Evolutionary conservation across 2,888 invertebrate species (phyloP).

Genomic region (Bembecia ichneumoniformis): DNA sequence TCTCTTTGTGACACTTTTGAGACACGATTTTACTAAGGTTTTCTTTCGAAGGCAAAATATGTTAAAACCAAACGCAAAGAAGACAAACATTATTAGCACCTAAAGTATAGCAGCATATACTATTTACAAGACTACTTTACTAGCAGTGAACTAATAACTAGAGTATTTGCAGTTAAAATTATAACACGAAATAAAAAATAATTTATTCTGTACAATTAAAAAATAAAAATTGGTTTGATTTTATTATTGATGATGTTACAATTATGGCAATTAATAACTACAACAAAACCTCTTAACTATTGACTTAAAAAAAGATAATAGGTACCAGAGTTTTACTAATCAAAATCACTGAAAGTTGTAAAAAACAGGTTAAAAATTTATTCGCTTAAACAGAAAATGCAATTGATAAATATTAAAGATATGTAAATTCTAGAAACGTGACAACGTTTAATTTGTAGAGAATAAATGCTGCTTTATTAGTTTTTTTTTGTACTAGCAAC

Average conservation of each 20-base stretch:
- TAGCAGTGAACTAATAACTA: conserved; percentile 59
- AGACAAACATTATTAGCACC: conserved; percentile 54
- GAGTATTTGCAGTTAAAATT: conserved; percentile 43
- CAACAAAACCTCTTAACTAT: conserved; percentile 21
- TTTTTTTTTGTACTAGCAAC: conserved; percentile 23
- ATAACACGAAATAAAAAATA: conserved; percentile 55
- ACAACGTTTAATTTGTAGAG: background rate
- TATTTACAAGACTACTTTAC: conserved; percentile 60
- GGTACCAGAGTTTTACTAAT: conserved; percentile 19
- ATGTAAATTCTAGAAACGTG: background rate
- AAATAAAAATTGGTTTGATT: conserved; percentile 34
- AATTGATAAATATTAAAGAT: background rate
- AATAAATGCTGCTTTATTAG: background rate
- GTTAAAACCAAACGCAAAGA: conserved; percentile 23
- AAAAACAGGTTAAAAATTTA: conserved; percentile 2
- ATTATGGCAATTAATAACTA: conserved; percentile 50
- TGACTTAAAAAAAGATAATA: conserved; percentile 27
- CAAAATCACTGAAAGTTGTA: conserved; percentile 12
- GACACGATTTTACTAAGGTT: conserved; percentile 14
- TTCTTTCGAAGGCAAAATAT: conserved; percentile 6
- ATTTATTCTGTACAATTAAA: conserved; percentile 61
- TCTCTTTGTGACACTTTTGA: conserved; percentile 45
- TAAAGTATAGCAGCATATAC: conserved; percentile 59
- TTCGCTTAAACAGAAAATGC: background rate
- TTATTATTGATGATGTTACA: conserved; percentile 34